Evolutionary conservation across 2,888 invertebrate species (phyloP).

Genomic region (Conomelus anceps): DNA sequence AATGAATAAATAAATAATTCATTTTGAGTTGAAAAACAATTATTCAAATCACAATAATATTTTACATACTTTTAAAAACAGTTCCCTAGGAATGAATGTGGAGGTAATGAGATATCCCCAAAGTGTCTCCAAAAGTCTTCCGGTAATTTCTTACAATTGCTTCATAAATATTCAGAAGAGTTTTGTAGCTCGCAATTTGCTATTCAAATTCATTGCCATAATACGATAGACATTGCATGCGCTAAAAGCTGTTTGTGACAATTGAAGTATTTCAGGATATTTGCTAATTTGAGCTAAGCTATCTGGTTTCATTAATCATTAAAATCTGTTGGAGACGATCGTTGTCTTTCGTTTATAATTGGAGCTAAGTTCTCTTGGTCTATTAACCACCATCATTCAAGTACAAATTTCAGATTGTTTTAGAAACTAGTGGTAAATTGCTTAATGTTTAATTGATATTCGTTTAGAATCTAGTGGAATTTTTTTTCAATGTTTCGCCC

Average conservation of each 20-base stretch:
- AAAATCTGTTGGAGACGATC: too few relatives aligned
- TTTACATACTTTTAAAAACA: background rate
- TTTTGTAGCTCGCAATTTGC: background rate
- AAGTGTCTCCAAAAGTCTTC: background rate
- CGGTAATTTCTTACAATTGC: background rate
- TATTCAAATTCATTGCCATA: background rate
- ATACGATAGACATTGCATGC: background rate
- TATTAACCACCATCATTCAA: too few relatives aligned
- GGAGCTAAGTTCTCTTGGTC: background rate
- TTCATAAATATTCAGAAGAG: background rate
- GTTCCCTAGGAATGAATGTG: background rate
- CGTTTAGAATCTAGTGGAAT: too few relatives aligned
- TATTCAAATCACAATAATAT: background rate
- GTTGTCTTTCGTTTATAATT: background rate
- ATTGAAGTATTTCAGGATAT: background rate
- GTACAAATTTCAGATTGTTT: too few relatives aligned
- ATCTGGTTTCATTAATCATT: slow-evolving; percentile 10
- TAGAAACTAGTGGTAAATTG: too few relatives aligned
- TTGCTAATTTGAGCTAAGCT: background rate
- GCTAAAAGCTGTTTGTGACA: background rate
- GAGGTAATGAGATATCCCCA: background rate
- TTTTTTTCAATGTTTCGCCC: too few relatives aligned
- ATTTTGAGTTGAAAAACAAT: background rate
- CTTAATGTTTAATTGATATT: too few relatives aligned
- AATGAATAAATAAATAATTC: background rate